These are phyloP conservation scores for Dendrolimus kikuchii DNA, from an alignment of 1,140 invertebrate species.

Conservation along the genomic window DNA sequence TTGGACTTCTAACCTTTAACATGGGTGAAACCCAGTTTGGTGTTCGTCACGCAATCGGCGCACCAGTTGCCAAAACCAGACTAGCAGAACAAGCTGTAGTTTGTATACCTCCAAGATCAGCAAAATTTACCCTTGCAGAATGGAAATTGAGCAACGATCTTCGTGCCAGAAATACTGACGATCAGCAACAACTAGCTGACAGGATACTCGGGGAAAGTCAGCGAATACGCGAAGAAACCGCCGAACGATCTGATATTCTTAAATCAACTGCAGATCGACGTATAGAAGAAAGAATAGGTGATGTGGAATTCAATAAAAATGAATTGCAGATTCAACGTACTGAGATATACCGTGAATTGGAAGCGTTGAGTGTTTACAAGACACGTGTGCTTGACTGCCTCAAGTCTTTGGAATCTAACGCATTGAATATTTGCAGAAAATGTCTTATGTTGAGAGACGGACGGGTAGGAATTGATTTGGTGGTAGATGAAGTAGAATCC, in stretches of 20 bases:
- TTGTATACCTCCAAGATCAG: constrained; percentile 70
- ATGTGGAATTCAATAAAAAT: constrained; percentile 85
- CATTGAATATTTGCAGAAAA: constrained; percentile 77
- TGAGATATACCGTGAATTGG: constrained; percentile 81
- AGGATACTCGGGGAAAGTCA: constrained; percentile 77
- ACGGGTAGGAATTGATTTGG: constrained; percentile 85
- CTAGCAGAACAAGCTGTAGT: constrained; percentile 62
- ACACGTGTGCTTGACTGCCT: constrained; percentile 79
- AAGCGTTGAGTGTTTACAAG: constrained; percentile 79
- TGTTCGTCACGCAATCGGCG: constrained; percentile 49
- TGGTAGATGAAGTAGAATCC: constrained; percentile 80
- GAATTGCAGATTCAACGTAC: constrained; percentile 85
- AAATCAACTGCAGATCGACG: constrained; percentile 82
- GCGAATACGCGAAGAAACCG: constrained; percentile 76
- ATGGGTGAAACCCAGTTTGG: constrained; percentile 59
- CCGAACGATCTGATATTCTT: constrained; percentile 77
- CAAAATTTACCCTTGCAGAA: constrained; percentile 79
- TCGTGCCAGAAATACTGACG: constrained; percentile 77
- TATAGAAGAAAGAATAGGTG: constrained; percentile 84
- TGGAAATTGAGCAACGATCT: constrained; percentile 80
- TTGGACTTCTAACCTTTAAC: constrained; percentile 16
- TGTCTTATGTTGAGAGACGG: constrained; percentile 81
- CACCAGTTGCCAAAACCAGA: constrained; percentile 47
- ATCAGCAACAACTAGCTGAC: constrained; percentile 82
- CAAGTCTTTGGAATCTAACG: constrained; percentile 77